These are phyloP conservation scores for Xestia rhomboidea DNA, from an alignment of 2,888 invertebrate genomes.

Conservation along the genomic window DNA sequence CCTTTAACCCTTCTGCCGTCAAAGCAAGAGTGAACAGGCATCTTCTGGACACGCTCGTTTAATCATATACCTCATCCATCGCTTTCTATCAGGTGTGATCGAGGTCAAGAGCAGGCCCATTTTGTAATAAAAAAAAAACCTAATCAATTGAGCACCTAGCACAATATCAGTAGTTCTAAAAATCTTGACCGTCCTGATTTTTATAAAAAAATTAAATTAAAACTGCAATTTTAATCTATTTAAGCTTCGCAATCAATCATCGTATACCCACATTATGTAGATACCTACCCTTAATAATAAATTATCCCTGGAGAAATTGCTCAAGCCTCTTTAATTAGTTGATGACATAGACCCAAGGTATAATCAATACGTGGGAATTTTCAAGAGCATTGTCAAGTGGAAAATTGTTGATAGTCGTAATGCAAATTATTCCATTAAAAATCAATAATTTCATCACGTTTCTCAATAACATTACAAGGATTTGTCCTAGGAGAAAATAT, in stretches of 20 bases:
- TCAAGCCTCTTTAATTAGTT: conserved; percentile 30
- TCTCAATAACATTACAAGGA: conserved; percentile 11
- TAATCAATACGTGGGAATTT: conserved; percentile 24
- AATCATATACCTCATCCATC: too few relatives aligned
- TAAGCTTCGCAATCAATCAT: conserved; percentile 60
- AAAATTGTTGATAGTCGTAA: conserved; percentile 22
- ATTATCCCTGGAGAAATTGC: conserved; percentile 29
- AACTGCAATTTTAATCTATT: not conserved
- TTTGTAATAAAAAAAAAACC: not conserved
- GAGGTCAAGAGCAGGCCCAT: too few relatives aligned
- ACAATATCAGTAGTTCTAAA: not conserved
- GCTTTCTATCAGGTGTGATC: too few relatives aligned
- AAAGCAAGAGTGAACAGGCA: too few relatives aligned
- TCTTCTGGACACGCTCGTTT: too few relatives aligned
- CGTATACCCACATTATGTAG: conserved; percentile 1
- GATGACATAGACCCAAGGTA: conserved; percentile 21
- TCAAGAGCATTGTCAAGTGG: not conserved
- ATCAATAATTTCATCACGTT: conserved; percentile 37
- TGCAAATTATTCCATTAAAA: conserved; percentile 36
- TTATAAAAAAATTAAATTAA: not conserved
- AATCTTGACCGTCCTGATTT: not conserved
- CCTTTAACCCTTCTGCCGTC: too few relatives aligned
- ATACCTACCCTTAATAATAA: conserved; percentile 14
- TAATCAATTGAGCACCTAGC: not conserved
- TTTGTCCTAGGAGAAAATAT: conserved; percentile 25